Percentiles rank a stretch among this genome's conserved stretches.
Conservation (phyloP, 1,140 invertebrate species). For the Venturia canescens region DNA sequence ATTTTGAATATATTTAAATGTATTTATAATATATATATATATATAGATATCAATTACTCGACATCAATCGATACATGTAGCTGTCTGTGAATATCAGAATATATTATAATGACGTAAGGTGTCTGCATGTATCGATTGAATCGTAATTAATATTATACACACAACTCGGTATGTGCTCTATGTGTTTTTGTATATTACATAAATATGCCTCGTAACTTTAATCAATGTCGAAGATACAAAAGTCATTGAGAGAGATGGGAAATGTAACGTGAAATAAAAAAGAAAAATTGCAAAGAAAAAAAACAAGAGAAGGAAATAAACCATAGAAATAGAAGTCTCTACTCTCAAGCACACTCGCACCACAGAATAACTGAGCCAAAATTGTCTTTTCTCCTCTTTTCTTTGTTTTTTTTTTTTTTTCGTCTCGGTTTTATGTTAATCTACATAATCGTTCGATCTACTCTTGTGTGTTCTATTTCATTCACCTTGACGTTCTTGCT, state of each 20-base stretch:
- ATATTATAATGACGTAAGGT: too few relatives aligned
- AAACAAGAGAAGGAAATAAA: slow-evolving; percentile 36
- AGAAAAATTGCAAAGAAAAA: too few relatives aligned
- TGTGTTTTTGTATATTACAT: slow-evolving; percentile 45
- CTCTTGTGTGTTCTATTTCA: too few relatives aligned
- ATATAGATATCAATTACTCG: too few relatives aligned
- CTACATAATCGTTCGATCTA: slow-evolving; percentile 8
- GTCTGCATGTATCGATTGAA: slow-evolving; percentile 49
- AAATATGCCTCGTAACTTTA: slow-evolving; percentile 50
- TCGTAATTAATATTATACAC: slow-evolving; percentile 28
- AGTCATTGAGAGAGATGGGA: slow-evolving; percentile 56
- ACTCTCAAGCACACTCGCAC: slow-evolving; percentile 55
- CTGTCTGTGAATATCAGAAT: too few relatives aligned
- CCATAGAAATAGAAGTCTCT: slow-evolving; percentile 48
- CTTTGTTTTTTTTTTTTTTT: slow-evolving; percentile 39
- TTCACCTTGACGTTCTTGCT: neutral
- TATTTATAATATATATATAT: slow-evolving; percentile 45
- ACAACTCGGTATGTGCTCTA: slow-evolving; percentile 31
- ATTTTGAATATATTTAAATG: too few relatives aligned
- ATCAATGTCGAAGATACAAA: slow-evolving; percentile 50
- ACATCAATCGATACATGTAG: too few relatives aligned
- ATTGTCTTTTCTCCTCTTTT: slow-evolving; percentile 34
- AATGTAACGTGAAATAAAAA: too few relatives aligned
- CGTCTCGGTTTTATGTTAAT: too few relatives aligned
- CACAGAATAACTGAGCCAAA: slow-evolving; percentile 74